Evolutionary conservation across 2,888 invertebrate genomes (phyloP).

Genomic region (Nemotelus pantherinus): DNA sequence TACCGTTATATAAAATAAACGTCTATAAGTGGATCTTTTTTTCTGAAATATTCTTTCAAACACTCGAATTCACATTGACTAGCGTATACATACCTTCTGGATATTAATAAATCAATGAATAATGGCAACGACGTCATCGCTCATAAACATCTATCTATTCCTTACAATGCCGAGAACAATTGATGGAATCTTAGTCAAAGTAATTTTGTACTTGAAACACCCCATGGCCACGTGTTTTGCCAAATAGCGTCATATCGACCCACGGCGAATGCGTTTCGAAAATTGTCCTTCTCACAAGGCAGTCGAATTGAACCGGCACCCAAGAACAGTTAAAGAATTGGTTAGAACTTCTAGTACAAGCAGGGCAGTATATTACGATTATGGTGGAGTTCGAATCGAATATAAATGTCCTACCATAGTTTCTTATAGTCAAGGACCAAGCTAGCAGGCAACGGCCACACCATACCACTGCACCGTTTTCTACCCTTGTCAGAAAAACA

Average conservation of each 20-base stretch:
- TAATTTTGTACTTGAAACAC: conserved; percentile 10
- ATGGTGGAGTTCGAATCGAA: neutral
- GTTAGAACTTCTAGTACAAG: neutral
- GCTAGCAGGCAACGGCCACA: neutral
- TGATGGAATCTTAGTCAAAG: conserved; percentile 14
- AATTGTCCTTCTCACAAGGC: neutral
- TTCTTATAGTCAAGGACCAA: neutral
- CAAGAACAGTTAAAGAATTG: neutral
- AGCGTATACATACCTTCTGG: too few species aligned
- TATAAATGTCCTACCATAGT: conserved; percentile 2
- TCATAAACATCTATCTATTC: too few species aligned
- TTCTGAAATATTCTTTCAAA: too few species aligned
- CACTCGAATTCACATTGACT: too few species aligned
- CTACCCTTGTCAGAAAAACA: conserved; percentile 27
- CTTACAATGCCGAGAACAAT: neutral
- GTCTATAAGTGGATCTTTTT: too few species aligned
- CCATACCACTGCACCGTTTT: neutral
- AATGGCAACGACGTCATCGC: too few species aligned
- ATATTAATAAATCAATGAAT: too few species aligned
- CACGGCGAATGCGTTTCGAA: neutral
- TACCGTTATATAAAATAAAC: too few species aligned
- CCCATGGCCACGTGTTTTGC: conserved; percentile 25
- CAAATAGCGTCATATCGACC: conserved; percentile 32
- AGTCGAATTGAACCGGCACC: neutral
- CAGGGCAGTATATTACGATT: neutral